Evolutionary conservation across 2,113 vertebrate species (phyloP).

Genomic region (Tragelaphus buxtoni): DNA sequence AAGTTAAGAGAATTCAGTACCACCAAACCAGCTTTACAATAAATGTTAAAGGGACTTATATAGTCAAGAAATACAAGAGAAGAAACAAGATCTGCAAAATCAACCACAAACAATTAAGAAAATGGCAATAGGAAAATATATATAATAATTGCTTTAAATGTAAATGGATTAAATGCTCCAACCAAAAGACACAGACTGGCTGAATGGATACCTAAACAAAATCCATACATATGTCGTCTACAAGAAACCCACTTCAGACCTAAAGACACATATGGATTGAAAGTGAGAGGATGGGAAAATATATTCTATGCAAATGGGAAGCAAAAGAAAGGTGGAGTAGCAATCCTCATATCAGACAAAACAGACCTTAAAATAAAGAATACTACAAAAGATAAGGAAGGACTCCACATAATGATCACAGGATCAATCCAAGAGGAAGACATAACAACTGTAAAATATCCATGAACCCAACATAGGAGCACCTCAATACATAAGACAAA

Average conservation of each 20-base stretch:
- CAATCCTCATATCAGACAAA: not conserved
- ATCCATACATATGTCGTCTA: not conserved
- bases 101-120: not conserved
- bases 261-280: not conserved
- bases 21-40: not conserved
- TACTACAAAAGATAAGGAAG: not conserved
- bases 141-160: not conserved
- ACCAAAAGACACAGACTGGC: not conserved
- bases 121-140: not conserved
- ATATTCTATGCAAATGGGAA: not conserved
- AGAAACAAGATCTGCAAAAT: not conserved
- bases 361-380: not conserved
- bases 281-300: not conserved
- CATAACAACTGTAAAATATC: not conserved
- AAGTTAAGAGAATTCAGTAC: not conserved
- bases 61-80: not conserved
- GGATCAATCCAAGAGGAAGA: not conserved
- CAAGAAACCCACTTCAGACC: not conserved
- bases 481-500: not conserved
- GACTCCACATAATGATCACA: rapidly evolving
- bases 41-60: not conserved
- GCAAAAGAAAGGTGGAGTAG: not conserved
- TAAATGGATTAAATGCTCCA: not conserved
- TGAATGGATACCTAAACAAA: not conserved
- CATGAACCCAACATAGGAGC: not conserved